Percentiles rank a stretch among this genome's conserved stretches.
These are phyloP conservation scores for Plagiodera versicolora DNA, from an alignment of 2,888 invertebrate species.

Conservation along the genomic window DNA sequence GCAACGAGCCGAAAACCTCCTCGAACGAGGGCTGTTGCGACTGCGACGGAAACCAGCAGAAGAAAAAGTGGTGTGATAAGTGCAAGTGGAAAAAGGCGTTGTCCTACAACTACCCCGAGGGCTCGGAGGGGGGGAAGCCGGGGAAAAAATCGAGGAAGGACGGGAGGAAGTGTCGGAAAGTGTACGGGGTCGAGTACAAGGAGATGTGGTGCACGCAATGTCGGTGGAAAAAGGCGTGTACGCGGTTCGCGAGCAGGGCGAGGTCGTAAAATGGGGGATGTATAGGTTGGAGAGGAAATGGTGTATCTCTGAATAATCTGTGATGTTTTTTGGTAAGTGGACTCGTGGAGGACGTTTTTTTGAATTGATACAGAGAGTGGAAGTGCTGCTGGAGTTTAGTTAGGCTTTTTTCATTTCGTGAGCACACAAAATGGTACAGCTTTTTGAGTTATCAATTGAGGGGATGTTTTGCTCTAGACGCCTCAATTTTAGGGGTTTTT, in stretches of 20 bases:
- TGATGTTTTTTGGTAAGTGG: slow-evolving; percentile 10
- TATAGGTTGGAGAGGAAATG: not conserved
- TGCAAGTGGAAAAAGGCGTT: slow-evolving; percentile 16
- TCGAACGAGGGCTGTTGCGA: not conserved
- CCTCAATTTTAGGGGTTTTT: too few relatives aligned
- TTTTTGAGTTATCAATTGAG: too few relatives aligned
- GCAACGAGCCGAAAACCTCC: not conserved
- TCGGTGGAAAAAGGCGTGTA: slow-evolving; percentile 25
- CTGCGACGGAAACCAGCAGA: not conserved
- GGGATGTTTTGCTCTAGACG: too few relatives aligned
- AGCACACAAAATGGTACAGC: not conserved
- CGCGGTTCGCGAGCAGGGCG: slow-evolving; percentile 13
- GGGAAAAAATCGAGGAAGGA: slow-evolving; percentile 19
- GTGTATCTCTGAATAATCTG: slow-evolving; percentile 6
- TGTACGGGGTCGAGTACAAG: slow-evolving; percentile 21
- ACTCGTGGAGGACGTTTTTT: not conserved
- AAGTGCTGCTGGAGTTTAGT: not conserved
- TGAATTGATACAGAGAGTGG: not conserved
- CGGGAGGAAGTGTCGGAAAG: slow-evolving; percentile 20
- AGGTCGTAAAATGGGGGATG: too few relatives aligned
- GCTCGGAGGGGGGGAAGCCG: not conserved
- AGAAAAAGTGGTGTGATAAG: slow-evolving; percentile 15
- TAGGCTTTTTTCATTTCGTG: not conserved
- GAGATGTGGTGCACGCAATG: slow-evolving; percentile 23
- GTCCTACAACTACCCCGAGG: not conserved